These are phyloP conservation scores for Chlorodrepanis virens DNA, from an alignment of 2,113 vertebrate genomes.

Conservation along the genomic window DNA sequence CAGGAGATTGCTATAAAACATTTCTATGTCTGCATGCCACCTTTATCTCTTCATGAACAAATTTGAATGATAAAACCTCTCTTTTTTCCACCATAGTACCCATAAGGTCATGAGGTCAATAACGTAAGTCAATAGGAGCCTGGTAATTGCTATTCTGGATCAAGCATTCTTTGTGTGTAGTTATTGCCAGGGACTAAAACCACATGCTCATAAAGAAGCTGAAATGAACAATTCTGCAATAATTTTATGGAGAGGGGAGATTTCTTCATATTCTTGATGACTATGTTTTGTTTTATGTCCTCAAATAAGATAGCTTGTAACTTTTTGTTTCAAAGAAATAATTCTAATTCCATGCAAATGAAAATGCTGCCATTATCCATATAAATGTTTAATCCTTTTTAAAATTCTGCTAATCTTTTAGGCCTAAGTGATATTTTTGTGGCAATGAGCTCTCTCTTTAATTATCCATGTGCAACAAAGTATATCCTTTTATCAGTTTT, in stretches of 20 bases:
- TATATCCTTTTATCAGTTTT: slow-evolving; percentile 38
- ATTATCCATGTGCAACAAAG: slow-evolving; percentile 40
- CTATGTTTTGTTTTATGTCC: not conserved
- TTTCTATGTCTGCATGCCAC: not conserved
- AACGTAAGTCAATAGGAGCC: not conserved
- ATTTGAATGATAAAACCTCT: not conserved
- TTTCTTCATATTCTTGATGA: not conserved
- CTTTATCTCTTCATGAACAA: not conserved
- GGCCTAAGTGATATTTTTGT: slow-evolving; percentile 43
- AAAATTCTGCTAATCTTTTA: slow-evolving; percentile 52
- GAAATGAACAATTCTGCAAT: not conserved
- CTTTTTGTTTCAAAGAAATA: not conserved
- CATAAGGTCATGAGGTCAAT: not conserved
- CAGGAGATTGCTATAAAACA: not conserved
- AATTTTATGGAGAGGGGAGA: not conserved
- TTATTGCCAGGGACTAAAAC: not conserved
- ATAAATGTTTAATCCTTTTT: slow-evolving; percentile 55
- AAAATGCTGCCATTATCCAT: slow-evolving; percentile 23
- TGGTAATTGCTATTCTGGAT: not conserved
- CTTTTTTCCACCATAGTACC: not conserved
- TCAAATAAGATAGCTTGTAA: not conserved
- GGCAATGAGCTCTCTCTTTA: slow-evolving; percentile 17
- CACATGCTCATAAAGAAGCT: not conserved
- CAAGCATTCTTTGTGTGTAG: not conserved
- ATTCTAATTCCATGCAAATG: not conserved